Conservation (phyloP, 2,797 vertebrate genomes). For the Manis javanica region DNA sequence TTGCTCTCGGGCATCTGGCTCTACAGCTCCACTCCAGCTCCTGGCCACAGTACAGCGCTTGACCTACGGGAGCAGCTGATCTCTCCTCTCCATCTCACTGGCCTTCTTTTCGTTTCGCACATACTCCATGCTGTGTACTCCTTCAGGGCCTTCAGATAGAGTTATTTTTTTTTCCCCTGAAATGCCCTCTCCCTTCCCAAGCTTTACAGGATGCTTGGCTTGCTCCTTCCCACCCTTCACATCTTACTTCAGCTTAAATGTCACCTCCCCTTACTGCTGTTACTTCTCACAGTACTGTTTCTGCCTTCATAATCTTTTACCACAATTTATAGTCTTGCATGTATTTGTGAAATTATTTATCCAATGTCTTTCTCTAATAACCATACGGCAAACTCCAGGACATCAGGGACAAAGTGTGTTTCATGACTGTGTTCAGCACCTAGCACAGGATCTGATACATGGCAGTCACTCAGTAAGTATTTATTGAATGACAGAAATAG, state of each 20-base stretch:
- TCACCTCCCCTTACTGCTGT: not conserved
- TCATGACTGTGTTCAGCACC: not conserved
- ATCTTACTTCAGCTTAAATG: not conserved
- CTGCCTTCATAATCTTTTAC: not conserved
- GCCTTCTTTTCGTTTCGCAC: not conserved
- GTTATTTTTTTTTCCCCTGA: not conserved
- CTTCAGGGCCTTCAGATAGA: not conserved
- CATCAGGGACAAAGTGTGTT: not conserved
- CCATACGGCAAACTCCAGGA: not conserved
- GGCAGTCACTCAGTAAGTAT: not conserved
- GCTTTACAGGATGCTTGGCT: not conserved
- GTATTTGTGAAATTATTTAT: not conserved
- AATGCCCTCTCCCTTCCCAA: not conserved
- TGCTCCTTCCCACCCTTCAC: not conserved
- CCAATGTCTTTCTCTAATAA: not conserved
- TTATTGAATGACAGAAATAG: not conserved
- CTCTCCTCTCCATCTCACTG: not conserved
- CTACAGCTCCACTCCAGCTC: not conserved
- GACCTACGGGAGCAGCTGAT: not conserved
- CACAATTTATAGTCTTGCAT: not conserved
- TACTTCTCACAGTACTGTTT: not conserved
- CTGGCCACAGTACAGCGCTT: not conserved
- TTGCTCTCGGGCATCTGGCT: not conserved
- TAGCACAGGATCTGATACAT: not conserved
- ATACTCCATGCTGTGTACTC: not conserved